phyloP scores from a whole-genome alignment of 2,113 vertebrate species.

The Stercorarius parasiticus region DNA sequence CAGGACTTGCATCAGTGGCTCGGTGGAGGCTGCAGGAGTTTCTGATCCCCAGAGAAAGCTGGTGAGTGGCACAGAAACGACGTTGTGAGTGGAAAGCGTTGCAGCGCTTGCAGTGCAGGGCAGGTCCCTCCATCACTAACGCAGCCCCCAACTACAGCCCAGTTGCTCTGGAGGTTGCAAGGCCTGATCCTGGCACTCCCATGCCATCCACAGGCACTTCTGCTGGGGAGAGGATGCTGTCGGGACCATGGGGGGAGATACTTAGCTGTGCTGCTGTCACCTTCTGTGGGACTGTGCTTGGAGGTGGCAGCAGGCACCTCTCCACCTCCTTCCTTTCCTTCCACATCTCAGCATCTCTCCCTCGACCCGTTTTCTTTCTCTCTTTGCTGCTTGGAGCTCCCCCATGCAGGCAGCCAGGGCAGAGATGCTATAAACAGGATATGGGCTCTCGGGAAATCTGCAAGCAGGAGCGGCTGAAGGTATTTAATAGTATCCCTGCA shows the following conservation, averaged over 20 bases:
- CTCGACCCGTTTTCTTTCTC: not conserved
- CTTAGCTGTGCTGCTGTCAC: not conserved
- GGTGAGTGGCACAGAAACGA: not conserved
- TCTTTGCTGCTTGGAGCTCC: not conserved
- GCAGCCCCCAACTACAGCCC: not conserved
- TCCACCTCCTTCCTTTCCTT: not conserved
- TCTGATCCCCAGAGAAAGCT: not conserved
- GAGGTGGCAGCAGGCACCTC: not conserved
- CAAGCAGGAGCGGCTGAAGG: not conserved
- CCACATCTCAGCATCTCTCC: not conserved
- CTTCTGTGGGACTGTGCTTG: not conserved
- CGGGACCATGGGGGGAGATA: rapidly evolving
- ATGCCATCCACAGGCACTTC: too few relatives aligned
- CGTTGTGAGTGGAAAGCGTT: not conserved
- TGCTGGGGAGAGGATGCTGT: not conserved
- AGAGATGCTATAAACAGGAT: constrained; percentile 60
- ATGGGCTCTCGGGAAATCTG: constrained; percentile 16
- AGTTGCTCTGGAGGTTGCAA: not conserved
- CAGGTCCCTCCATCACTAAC: not conserved
- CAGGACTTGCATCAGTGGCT: not conserved
- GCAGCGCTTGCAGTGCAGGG: not conserved
- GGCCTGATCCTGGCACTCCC: not conserved
- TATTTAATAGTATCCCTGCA: constrained; percentile 26
- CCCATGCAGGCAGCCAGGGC: not conserved
- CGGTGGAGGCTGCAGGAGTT: not conserved